Conservation (phyloP, 2,888 invertebrate genomes). For the Anthrax anthrax region DNA sequence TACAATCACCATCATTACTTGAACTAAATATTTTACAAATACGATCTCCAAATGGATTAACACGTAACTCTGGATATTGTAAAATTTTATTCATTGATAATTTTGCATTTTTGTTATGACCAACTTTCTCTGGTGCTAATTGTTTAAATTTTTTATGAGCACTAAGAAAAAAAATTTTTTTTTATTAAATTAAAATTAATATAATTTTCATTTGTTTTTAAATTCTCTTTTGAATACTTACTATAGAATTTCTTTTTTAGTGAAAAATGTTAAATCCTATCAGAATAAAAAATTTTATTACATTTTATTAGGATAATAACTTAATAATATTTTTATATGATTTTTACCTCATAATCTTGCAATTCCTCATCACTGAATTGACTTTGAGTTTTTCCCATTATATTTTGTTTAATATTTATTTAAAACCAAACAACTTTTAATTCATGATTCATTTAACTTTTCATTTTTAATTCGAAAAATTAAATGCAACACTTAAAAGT, state of each 20-base stretch:
- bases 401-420: neutral
- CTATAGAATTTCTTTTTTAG: slow-evolving; percentile 83
- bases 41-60: slow-evolving; percentile 82
- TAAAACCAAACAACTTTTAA: neutral
- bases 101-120: slow-evolving; percentile 76
- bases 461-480: too few species aligned
- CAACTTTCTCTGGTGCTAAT: slow-evolving; percentile 77
- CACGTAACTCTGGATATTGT: slow-evolving; percentile 73
- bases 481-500: too few species aligned
- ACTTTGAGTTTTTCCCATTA: slow-evolving; percentile 69
- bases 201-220: too few species aligned
- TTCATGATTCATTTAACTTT: too few species aligned
- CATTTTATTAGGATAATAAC: slow-evolving; percentile 10
- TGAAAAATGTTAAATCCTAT: slow-evolving; percentile 85
- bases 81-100: slow-evolving; percentile 71
- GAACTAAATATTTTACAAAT: slow-evolving; percentile 87
- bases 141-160: slow-evolving; percentile 83
- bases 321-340: neutral
- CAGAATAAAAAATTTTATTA: slow-evolving; percentile 9
- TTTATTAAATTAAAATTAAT: too few species aligned
- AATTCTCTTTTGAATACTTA: too few species aligned
- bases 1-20: slow-evolving; percentile 78
- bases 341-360: slow-evolving; percentile 71
- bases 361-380: slow-evolving; percentile 79
- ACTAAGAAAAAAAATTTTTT: slow-evolving; percentile 44